Percentiles rank a stretch among this genome's conserved stretches.
Conservation (phyloP, 2,888 invertebrate species). For the Tetranychus truncatus region DNA sequence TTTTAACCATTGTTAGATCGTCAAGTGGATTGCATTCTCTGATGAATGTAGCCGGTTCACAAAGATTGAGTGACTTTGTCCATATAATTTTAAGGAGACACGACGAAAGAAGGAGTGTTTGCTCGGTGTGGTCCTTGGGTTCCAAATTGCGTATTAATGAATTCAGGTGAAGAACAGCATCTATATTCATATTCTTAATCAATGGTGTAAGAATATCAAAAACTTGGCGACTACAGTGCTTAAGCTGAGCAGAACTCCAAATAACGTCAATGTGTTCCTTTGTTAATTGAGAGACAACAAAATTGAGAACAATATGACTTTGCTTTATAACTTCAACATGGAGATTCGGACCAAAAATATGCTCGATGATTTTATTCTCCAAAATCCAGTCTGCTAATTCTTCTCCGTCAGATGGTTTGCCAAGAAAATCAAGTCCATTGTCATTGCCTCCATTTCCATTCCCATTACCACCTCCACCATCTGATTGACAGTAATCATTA, state of each 20-base stretch:
- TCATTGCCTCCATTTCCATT: neutral
- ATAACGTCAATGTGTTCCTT: slow-evolving; percentile 76
- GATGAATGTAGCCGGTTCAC: neutral
- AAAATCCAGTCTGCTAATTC: slow-evolving; percentile 73
- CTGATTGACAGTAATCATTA: slow-evolving; percentile 56
- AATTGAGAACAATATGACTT: slow-evolving; percentile 76
- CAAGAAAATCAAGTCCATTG: neutral
- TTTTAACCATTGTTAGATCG: slow-evolving; percentile 14
- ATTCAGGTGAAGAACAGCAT: slow-evolving; percentile 70
- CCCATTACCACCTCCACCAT: slow-evolving; percentile 15
- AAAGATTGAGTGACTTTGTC: slow-evolving; percentile 38
- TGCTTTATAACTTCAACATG: slow-evolving; percentile 93
- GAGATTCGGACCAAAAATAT: slow-evolving; percentile 88
- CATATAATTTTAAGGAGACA: slow-evolving; percentile 76
- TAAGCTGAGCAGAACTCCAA: slow-evolving; percentile 84
- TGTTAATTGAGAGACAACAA: slow-evolving; percentile 71
- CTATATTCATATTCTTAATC: slow-evolving; percentile 70
- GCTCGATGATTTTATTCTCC: slow-evolving; percentile 70
- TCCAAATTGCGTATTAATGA: slow-evolving; percentile 66
- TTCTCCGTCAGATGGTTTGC: slow-evolving; percentile 33
- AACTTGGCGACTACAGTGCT: slow-evolving; percentile 83
- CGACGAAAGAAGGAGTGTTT: slow-evolving; percentile 73
- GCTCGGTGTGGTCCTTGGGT: slow-evolving; percentile 78
- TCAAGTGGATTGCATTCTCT: slow-evolving; percentile 6
- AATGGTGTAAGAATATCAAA: slow-evolving; percentile 73